Evolutionary conservation across 1,140 invertebrate genomes (phyloP).

Genomic region (Solen grandis): DNA sequence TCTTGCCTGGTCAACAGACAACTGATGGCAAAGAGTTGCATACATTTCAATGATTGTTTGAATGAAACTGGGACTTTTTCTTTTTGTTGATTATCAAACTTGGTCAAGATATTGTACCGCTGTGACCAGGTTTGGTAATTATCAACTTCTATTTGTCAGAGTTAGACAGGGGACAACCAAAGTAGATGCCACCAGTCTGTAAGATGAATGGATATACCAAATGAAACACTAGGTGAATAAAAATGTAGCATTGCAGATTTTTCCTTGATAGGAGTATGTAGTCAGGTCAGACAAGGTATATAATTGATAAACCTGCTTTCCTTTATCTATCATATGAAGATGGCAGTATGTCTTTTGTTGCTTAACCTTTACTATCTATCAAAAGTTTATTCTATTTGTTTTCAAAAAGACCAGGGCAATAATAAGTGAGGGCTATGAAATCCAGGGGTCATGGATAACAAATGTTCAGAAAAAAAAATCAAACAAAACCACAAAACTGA

Average conservation of each 20-base stretch:
- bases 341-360: conserved; percentile 36
- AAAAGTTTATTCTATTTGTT: too few species aligned
- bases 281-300: conserved; percentile 6
- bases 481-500: too few species aligned
- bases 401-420: too few species aligned
- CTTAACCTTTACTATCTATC: too few species aligned
- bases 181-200: background rate
- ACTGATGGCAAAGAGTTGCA: too few species aligned
- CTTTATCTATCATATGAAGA: background rate
- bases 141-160: background rate
- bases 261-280: conserved; percentile 32
- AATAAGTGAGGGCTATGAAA: too few species aligned
- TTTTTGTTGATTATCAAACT: too few species aligned
- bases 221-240: background rate
- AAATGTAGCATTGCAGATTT: background rate
- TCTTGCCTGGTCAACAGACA: too few species aligned
- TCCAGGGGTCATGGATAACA: too few species aligned
- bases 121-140: background rate
- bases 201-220: background rate
- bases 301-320: conserved; percentile 12
- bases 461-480: too few species aligned
- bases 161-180: background rate
- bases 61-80: too few species aligned
- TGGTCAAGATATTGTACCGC: background rate
- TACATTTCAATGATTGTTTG: too few species aligned